Conservation (phyloP, 2,888 invertebrate genomes). For the Isotomurus palustris region DNA sequence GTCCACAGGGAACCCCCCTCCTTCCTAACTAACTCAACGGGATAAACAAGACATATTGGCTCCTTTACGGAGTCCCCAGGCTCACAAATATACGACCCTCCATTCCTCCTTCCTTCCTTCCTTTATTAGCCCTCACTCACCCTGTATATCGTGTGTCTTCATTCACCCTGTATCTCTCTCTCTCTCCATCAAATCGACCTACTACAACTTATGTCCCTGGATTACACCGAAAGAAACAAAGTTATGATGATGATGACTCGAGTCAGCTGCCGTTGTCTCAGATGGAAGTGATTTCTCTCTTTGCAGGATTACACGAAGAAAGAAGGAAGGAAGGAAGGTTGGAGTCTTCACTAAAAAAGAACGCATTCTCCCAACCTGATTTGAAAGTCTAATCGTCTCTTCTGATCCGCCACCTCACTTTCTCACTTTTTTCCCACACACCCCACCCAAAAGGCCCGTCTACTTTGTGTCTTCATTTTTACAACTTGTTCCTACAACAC, state of each 20-base stretch:
- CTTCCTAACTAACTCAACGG: conserved; percentile 42
- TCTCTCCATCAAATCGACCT: neutral
- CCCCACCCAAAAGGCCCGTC: neutral
- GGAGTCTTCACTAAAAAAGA: neutral
- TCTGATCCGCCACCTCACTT: neutral
- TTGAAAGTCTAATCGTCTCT: conserved; percentile 38
- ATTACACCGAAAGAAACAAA: neutral
- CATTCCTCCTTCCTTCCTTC: neutral
- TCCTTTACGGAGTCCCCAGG: conserved; percentile 22
- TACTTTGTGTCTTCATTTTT: neutral
- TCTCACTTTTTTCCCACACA: neutral
- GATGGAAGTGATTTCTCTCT: conserved; percentile 35
- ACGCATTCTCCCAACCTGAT: conserved; percentile 15
- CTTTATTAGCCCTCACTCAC: neutral
- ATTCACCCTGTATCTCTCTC: too few relatives aligned
- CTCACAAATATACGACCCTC: neutral
- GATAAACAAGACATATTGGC: conserved; percentile 45
- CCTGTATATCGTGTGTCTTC: too few relatives aligned
- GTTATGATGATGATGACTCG: neutral
- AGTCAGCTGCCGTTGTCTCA: conserved; percentile 36
- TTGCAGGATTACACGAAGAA: conserved; percentile 4
- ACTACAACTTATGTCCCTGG: neutral
- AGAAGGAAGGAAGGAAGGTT: neutral
- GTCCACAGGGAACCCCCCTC: conserved; percentile 39
- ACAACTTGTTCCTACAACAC: neutral